A percentile compares a stretch with the other conserved stretches of the same genome.
Conservation (phyloP, 2,113 vertebrate genomes). For the Burhinus oedicnemus region DNA sequence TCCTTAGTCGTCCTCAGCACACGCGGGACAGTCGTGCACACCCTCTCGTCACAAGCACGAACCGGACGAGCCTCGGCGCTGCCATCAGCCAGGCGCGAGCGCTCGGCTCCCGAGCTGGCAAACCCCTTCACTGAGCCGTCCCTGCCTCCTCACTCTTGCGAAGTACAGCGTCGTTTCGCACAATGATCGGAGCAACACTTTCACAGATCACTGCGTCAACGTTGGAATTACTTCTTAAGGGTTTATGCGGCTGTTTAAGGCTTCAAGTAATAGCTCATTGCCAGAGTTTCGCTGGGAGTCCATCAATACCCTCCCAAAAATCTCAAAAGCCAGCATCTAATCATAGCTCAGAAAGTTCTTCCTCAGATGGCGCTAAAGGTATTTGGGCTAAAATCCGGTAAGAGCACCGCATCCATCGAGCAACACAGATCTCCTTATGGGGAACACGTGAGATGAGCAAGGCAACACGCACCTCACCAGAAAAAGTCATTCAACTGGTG, state of each 20-base stretch:
- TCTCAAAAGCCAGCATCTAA: neutral
- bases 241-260: rapidly evolving
- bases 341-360: neutral
- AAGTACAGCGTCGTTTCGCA: neutral
- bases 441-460: neutral
- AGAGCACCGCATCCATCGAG: neutral
- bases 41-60: rapidly evolving
- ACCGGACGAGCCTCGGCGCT: rapidly evolving
- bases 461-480: neutral
- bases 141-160: neutral
- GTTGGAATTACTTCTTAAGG: too few species aligned
- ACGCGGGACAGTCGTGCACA: rapidly evolving
- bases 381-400: neutral
- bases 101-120: neutral
- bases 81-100: too few species aligned
- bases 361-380: neutral
- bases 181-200: rapidly evolving
- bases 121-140: rapidly evolving
- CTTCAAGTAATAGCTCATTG: neutral
- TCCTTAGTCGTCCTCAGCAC: neutral
- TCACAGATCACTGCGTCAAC: too few species aligned
- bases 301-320: neutral
- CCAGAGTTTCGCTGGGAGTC: neutral
- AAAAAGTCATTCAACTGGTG: neutral
- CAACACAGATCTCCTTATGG: too few species aligned